Base-by-base conservation (phyloP, 1,140 invertebrate genomes). In the Temnothorax longispinosus region DNA sequence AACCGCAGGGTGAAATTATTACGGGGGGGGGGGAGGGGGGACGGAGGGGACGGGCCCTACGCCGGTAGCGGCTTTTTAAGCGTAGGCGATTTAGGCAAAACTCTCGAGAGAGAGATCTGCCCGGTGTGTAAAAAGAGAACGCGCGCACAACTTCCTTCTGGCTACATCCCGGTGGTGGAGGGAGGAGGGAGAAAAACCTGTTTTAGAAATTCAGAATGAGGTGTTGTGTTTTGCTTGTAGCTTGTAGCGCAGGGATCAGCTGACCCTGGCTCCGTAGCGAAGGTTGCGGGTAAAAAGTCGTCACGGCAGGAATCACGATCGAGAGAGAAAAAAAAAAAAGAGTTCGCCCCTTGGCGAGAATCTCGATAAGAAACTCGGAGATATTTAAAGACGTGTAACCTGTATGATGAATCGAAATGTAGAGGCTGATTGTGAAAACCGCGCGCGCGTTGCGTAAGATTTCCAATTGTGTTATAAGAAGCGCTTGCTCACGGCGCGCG, bases 1-100 rank as follows among this genome's bases (percentile, higher is more conserved):
- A 71, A 71, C 27, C 80, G 58, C 54, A 58, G 54, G 80, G 80
- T 84, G 54, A 74, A n/a, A 72, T 82, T 58, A 47, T 18, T 15
- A 18, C 50, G 47, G 15, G 50, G 50, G 47, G 15, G 50, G 50
- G 15, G 50, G 50, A 18, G 0, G 21, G 21, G 21, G 21, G 21
- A 21, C 3, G 8, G 50, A 8, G 50, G 50, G 4, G 4, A 4
- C 15, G 50, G 56, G 13, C 38, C 27, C 21, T 72, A 38, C 27
- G 32, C 32, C 41, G 27, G 41, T 15, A 60, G 52, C 54, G 5
- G n/a, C 41, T 47, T 58, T 74, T 44, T 32, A 15, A 74, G 18
- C n/a, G 41, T n/a, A n/a, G 65, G 27, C 11, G 38, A 74, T 47
- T 84, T 47, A 18, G 38, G 13, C 38, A 44, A 64, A 52, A 58